These are phyloP conservation scores for cat (Felis catus) DNA, from an alignment of 2,113 vertebrate genomes.

Conservation along the genomic window F.catus_Fca126_mat1.0 CM031414.1:128185501-128186000, in stretches of 20 bases:
- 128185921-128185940: not conserved
- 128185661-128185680: not conserved
- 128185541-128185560: not conserved
- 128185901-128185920: not conserved
- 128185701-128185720: not conserved
- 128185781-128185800: not conserved
- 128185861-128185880: not conserved
- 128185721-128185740: not conserved
- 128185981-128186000: fast-evolving
- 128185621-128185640: not conserved
- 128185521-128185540: not conserved
- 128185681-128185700: not conserved
- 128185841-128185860: not conserved
- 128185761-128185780: not conserved
- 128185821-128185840: not conserved
- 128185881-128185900: not conserved
- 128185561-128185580: not conserved
- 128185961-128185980: not conserved
- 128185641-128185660: not conserved
- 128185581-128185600: no score
- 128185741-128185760: not conserved
- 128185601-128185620: not conserved
- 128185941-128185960: not conserved
- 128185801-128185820: not conserved
- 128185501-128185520: no score